phyloP scores from a whole-genome alignment of 1,140 invertebrate species.

The Bombus breviceps region DNA sequence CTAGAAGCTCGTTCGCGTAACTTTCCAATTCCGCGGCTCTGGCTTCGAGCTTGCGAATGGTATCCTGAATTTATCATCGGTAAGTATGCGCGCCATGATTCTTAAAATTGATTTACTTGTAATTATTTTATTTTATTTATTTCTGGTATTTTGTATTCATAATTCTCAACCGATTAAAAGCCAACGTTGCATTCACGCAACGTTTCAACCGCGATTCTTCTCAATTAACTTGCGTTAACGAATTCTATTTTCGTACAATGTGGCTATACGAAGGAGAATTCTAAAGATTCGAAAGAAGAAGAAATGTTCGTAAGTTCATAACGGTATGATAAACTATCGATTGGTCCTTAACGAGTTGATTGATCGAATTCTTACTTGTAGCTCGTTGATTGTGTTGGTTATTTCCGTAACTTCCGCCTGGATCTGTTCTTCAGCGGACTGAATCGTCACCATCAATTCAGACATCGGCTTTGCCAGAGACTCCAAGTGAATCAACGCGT shows the following conservation, averaged over 20 bases:
- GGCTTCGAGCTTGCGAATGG: conserved; percentile 77
- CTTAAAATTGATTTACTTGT: background rate
- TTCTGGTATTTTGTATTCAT: background rate
- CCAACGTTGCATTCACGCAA: too few species aligned
- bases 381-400: conserved; percentile 70
- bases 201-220: too few species aligned
- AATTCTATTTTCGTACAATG: background rate
- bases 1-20: conserved; percentile 79
- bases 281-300: too few species aligned
- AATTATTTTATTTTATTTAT: too few species aligned
- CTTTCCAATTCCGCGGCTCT: conserved; percentile 79
- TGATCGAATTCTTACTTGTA: conserved; percentile 69
- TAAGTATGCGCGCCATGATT: background rate
- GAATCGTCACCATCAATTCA: conserved; percentile 82
- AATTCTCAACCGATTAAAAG: background rate
- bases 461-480: conserved; percentile 84
- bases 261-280: too few species aligned
- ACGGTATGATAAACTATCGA: too few species aligned
- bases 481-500: conserved; percentile 85
- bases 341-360: background rate
- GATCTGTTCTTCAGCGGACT: conserved; percentile 74
- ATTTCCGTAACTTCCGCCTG: conserved; percentile 74
- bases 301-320: too few species aligned
- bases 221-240: too few species aligned
- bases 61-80: conserved; percentile 44